These are phyloP conservation scores for Acholoe squamosa DNA, from an alignment of 2,888 invertebrate species.

Conservation along the genomic window DNA sequence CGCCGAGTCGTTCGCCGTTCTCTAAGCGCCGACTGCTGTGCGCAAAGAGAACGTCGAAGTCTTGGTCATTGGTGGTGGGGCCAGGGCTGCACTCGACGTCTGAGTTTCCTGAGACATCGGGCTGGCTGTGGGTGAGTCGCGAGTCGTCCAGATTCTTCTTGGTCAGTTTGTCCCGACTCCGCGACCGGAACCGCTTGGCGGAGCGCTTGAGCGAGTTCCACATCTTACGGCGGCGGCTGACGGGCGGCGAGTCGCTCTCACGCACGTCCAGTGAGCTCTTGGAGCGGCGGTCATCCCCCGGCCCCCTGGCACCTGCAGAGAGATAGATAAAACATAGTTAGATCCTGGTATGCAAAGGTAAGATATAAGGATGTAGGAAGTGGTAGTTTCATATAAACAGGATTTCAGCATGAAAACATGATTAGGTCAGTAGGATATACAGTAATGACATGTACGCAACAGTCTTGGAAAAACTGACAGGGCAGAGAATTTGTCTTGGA, in stretches of 20 bases:
- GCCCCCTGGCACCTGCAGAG: constrained; percentile 55
- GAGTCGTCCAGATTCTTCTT: constrained; percentile 49
- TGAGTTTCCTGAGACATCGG: constrained; percentile 54
- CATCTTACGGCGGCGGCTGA: constrained; percentile 52
- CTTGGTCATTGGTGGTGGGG: constrained; percentile 28
- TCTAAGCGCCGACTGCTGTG: not conserved
- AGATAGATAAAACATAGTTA: too few relatives aligned
- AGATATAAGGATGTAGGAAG: too few relatives aligned
- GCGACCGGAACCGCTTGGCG: constrained; percentile 52
- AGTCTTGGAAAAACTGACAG: too few relatives aligned
- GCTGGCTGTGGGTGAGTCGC: constrained; percentile 58
- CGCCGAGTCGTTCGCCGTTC: not conserved
- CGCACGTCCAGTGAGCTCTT: constrained; percentile 62
- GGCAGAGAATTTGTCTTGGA: too few relatives aligned
- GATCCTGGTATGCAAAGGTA: not conserved
- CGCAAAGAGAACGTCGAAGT: constrained; percentile 53
- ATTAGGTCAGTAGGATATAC: too few relatives aligned
- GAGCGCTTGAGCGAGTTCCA: constrained; percentile 56
- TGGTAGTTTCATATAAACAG: too few relatives aligned
- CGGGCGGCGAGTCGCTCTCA: constrained; percentile 59
- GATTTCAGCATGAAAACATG: too few relatives aligned
- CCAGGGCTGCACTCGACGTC: constrained; percentile 28
- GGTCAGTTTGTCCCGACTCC: constrained; percentile 57
- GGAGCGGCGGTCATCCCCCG: constrained; percentile 59
- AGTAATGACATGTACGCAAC: too few relatives aligned